phyloP scores from a whole-genome alignment of 1,140 invertebrate genomes.

The Philotrypesis tridentata region DNA sequence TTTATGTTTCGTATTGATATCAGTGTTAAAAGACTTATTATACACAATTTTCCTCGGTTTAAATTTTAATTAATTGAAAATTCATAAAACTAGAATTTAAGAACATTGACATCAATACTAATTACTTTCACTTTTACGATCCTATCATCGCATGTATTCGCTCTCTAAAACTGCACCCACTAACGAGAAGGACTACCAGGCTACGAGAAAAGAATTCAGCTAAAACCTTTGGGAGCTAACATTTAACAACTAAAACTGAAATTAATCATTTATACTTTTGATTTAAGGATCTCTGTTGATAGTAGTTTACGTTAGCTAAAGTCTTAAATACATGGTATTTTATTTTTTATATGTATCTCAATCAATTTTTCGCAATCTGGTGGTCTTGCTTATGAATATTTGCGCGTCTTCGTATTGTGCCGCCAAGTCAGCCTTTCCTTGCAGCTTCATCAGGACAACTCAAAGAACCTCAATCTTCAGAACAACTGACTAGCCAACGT shows the following conservation, averaged over 20 bases:
- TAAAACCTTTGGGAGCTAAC: too few relatives aligned
- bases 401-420: constrained; percentile 55
- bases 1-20: neutral
- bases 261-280: too few relatives aligned
- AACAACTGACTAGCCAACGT: constrained; percentile 60
- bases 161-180: constrained; percentile 28
- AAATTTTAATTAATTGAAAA: neutral
- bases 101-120: neutral
- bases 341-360: too few relatives aligned
- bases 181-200: neutral
- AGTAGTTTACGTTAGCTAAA: too few relatives aligned
- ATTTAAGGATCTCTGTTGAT: too few relatives aligned
- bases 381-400: neutral
- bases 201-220: too few relatives aligned
- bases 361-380: too few relatives aligned
- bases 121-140: neutral
- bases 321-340: too few relatives aligned
- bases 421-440: constrained; percentile 70
- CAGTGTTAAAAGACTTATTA: constrained; percentile 3
- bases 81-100: neutral
- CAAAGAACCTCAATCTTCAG: constrained; percentile 60
- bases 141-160: constrained; percentile 23
- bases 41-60: neutral
- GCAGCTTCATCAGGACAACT: constrained; percentile 58
- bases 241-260: too few relatives aligned